phyloP scores from a whole-genome alignment of 2,797 vertebrate species.

The Propithecus deckenii region DNA sequence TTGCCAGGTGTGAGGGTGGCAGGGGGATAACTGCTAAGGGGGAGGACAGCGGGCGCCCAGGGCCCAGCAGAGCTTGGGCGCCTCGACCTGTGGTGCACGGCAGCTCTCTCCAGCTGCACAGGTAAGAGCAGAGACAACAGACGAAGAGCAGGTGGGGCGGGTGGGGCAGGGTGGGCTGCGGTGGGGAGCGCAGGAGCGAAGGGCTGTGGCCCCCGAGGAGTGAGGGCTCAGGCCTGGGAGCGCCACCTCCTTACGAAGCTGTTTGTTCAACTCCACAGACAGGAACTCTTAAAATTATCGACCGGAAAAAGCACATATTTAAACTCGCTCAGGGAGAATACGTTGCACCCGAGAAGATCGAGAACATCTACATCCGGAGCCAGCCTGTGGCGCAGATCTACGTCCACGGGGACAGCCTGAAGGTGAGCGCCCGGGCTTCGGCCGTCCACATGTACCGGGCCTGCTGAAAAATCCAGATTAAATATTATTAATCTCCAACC shows the following conservation, averaged over 20 bases:
- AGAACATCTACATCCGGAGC: slow-evolving; percentile 97
- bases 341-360: slow-evolving; percentile 98
- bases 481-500: background rate
- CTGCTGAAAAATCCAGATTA: background rate
- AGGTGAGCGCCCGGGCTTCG: slow-evolving; percentile 85
- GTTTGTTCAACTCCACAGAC: slow-evolving; percentile 85
- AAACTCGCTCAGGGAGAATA: slow-evolving; percentile 99
- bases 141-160: no score
- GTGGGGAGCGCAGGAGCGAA: background rate
- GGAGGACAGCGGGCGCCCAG: background rate
- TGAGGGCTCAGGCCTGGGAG: background rate
- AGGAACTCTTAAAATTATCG: slow-evolving; percentile 97
- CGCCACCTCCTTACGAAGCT: slow-evolving; percentile 18
- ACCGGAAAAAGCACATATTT: slow-evolving; percentile 99
- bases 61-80: background rate
- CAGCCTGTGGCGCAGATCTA: slow-evolving; percentile 96
- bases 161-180: background rate
- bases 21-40: background rate
- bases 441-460: rapidly evolving
- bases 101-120: rapidly evolving
- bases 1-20: background rate
- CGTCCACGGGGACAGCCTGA: slow-evolving; percentile 96
- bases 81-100: rapidly evolving
- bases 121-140: background rate
- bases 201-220: background rate